phyloP scores from a whole-genome alignment of 2,113 vertebrate species.

The Casuarius casuarius region DNA sequence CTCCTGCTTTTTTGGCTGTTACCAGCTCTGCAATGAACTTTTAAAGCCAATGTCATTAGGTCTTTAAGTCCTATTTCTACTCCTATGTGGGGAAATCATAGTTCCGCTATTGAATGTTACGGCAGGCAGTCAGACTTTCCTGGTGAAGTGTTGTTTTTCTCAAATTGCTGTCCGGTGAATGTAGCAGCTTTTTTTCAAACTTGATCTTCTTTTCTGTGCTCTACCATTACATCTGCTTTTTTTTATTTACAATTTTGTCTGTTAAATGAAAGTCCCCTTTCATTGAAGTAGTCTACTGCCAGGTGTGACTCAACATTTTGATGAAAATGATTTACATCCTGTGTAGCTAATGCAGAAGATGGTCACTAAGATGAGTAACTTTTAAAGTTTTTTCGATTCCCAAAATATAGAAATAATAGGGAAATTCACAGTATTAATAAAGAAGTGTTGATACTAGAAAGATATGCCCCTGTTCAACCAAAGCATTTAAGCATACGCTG shows the following conservation, averaged over 20 bases:
- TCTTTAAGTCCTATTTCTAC: background rate
- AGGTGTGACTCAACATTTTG: background rate
- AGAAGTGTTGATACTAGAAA: background rate
- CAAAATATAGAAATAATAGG: background rate
- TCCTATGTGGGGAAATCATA: background rate
- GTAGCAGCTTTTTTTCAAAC: background rate
- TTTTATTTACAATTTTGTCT: background rate
- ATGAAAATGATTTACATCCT: background rate
- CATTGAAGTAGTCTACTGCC: background rate
- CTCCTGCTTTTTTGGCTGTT: background rate
- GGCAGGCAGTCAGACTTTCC: background rate
- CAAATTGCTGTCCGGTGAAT: background rate
- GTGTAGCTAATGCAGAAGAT: background rate
- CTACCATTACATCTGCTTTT: background rate
- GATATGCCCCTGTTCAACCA: background rate
- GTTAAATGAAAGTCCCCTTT: background rate
- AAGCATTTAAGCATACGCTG: background rate
- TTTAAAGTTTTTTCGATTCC: background rate
- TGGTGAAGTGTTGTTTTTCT: background rate
- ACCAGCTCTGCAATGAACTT: background rate
- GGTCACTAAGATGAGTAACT: background rate
- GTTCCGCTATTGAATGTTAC: background rate
- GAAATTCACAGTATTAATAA: background rate
- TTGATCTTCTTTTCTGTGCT: background rate
- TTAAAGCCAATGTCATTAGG: background rate